Conservation (phyloP, 2,888 invertebrate species). For the Smittia sp. region DNA sequence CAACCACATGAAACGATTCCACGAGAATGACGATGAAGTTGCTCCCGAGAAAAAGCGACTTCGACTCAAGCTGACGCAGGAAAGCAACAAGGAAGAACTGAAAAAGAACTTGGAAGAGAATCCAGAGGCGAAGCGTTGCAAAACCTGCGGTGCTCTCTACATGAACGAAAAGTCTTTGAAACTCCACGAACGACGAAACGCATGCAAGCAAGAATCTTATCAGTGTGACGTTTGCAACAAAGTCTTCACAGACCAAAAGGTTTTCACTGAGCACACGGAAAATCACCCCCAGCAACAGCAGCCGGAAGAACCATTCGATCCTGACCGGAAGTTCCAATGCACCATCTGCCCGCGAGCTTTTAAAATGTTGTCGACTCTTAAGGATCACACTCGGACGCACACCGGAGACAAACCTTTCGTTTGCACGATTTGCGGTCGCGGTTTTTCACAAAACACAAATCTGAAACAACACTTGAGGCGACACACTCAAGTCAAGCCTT, state of each 20-base stretch:
- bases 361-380: conserved; percentile 59
- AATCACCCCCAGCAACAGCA: conserved; percentile 14
- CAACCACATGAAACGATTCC: conserved; percentile 54
- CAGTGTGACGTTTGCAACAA: conserved; percentile 13
- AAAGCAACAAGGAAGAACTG: not conserved
- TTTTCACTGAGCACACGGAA: conserved; percentile 12
- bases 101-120: conserved; percentile 13
- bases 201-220: not conserved
- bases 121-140: conserved; percentile 24
- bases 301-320: not conserved
- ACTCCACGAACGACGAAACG: conserved; percentile 18
- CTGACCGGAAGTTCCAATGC: conserved; percentile 45
- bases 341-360: conserved; percentile 53
- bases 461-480: conserved; percentile 59
- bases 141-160: conserved; percentile 22
- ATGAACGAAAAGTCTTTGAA: conserved; percentile 26
- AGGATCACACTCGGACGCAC: conserved; percentile 59
- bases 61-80: not conserved
- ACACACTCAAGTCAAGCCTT: conserved; percentile 57
- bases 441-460: conserved; percentile 62
- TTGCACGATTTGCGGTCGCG: conserved; percentile 59
- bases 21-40: not conserved
- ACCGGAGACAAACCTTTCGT: conserved; percentile 48
- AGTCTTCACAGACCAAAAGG: conserved; percentile 13
- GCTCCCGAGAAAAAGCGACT: not conserved